Evolutionary conservation across 2,113 vertebrate genomes (phyloP), one percentile per base, ranked within the genome.

Genomic region (Arothron firmamentum): DNA sequence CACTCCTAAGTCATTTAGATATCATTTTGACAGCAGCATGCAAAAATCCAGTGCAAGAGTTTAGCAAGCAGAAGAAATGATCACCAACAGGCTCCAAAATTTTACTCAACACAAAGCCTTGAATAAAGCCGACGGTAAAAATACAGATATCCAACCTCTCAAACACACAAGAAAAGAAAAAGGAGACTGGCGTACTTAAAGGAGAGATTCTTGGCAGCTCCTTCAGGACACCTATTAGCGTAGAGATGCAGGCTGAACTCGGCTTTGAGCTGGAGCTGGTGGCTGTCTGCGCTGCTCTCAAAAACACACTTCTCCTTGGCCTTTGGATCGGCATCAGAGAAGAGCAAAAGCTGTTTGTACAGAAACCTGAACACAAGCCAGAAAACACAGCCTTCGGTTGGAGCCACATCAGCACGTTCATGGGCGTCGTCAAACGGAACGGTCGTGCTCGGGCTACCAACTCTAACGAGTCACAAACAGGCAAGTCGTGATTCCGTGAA

Each of bases 271-370:
- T 82, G 71, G 18, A 96, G 90, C 45, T 82, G 88, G 31, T 75
- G 74, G 14, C 80, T 85, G 0, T 85, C 81, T 18, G 72, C 42
- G n/a, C 85, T 72, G 0, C 75, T 84, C 74, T 84, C 78, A 52
- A 94, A 92, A 65, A 96, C 90, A 0, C 92, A 90, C 25, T 17
- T 72, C 49, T 93, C 85, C 45, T 84, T 88, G 47, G 70, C 57
- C 19, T 84, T 68, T 66, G 86, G 76, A 45, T 91, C 88, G 0
- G 82, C 70, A 51, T 89, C 87, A 11, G 84, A 88, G 67, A 85
- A 93, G 65, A 95, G 78, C 52, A 93, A 64, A 10, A 96, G 90
- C 82, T 96, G 92, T 78, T 94, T 92, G 80, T 91, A 95, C 47
- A 96, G 64, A 83, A 93, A 96, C 79, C 94, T 95, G 75, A 59